Evolutionary conservation across 2,888 invertebrate genomes (phyloP).

Genomic region (Scotopteryx bipunctaria): DNA sequence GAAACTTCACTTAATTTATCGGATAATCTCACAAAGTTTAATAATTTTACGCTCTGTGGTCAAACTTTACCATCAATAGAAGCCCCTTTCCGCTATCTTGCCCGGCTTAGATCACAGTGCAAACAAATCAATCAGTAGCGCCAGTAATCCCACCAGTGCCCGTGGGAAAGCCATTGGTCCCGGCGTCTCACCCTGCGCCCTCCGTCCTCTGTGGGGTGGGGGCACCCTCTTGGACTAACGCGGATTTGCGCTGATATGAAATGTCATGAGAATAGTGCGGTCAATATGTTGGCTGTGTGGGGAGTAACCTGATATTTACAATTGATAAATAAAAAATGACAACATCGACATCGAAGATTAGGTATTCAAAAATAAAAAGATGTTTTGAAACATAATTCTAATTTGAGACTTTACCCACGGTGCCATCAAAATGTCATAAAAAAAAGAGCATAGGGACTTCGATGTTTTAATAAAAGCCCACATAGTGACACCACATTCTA

Average conservation of each 20-base stretch:
- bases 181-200: conserved; percentile 37
- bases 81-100: conserved; percentile 6
- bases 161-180: conserved; percentile 39
- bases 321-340: too few species aligned
- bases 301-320: conserved; percentile 11
- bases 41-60: too few species aligned
- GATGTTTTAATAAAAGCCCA: background rate
- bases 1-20: too few species aligned
- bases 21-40: too few species aligned
- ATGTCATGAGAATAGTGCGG: conserved; percentile 17
- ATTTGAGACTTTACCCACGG: too few species aligned
- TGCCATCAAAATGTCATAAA: too few species aligned
- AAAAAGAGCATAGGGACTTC: too few species aligned
- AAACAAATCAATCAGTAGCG: conserved; percentile 33
- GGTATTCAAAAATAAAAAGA: too few species aligned
- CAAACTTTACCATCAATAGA: too few species aligned
- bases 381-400: too few species aligned
- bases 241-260: conserved; percentile 27
- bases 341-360: too few species aligned
- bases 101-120: conserved; percentile 22
- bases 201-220: conserved; percentile 15
- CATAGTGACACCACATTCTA: conserved; percentile 8
- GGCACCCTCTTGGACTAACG: conserved; percentile 27
- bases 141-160: conserved; percentile 30
- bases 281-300: conserved; percentile 23